These are phyloP conservation scores for Syrmaticus mikado DNA, from an alignment of 2,113 vertebrate genomes.

Conservation along the genomic window DNA sequence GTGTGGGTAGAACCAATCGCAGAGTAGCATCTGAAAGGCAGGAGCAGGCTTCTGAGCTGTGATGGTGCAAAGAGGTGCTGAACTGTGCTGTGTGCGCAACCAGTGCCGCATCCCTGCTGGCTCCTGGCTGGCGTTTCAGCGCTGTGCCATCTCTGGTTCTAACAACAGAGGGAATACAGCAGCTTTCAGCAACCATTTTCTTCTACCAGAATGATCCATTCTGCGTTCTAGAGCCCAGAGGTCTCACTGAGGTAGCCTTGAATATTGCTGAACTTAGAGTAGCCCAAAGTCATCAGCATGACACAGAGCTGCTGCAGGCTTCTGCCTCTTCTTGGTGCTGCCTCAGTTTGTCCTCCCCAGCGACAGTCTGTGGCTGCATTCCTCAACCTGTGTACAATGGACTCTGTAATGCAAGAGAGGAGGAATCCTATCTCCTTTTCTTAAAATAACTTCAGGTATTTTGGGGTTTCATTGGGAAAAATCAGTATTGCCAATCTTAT, in stretches of 20 bases:
- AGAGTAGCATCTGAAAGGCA: background rate
- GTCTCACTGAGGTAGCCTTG: background rate
- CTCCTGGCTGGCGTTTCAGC: background rate
- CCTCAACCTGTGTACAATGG: fast-evolving
- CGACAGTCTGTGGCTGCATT: background rate
- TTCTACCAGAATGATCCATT: background rate
- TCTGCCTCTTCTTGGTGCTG: background rate
- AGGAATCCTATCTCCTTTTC: background rate
- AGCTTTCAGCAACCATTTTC: background rate
- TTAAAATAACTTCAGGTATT: slow-evolving; percentile 63
- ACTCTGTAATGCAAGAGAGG: background rate
- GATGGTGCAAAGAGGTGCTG: background rate
- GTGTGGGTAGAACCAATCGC: slow-evolving; percentile 16
- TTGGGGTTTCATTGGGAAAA: slow-evolving; percentile 11
- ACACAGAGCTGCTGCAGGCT: background rate
- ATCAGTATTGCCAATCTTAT: slow-evolving; percentile 40
- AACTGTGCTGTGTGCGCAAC: fast-evolving
- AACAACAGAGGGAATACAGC: background rate
- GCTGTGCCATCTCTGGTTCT: background rate
- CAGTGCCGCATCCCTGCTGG: background rate
- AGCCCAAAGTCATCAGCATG: background rate
- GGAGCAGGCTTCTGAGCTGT: background rate
- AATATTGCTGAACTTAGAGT: background rate
- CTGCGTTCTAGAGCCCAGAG: background rate
- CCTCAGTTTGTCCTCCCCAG: background rate